phyloP scores from a whole-genome alignment of 2,888 invertebrate species.

The Tachystola acroxantha region DNA sequence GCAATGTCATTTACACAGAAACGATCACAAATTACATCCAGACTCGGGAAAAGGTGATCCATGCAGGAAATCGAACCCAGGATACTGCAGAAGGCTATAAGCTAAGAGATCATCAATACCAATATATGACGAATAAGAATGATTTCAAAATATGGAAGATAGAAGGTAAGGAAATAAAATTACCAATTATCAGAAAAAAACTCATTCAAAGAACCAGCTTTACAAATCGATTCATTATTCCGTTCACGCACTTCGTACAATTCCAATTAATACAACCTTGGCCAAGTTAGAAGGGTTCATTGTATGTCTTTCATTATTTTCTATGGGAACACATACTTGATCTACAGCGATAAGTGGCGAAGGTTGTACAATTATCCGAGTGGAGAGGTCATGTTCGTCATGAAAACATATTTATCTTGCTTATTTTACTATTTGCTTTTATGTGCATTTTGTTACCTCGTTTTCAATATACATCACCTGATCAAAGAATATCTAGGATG shows the following conservation, averaged over 20 bases:
- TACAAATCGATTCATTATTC: neutral
- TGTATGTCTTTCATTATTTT: slow-evolving; percentile 12
- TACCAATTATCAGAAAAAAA: neutral
- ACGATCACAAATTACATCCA: too few relatives aligned
- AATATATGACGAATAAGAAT: too few relatives aligned
- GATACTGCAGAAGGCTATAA: too few relatives aligned
- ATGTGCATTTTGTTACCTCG: slow-evolving; percentile 2
- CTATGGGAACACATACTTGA: slow-evolving; percentile 10
- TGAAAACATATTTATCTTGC: slow-evolving; percentile 21
- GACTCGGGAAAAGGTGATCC: too few relatives aligned
- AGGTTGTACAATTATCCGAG: slow-evolving; percentile 14
- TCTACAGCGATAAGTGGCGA: slow-evolving; percentile 11
- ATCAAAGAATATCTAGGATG: too few relatives aligned
- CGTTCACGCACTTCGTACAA: neutral
- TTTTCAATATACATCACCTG: too few relatives aligned
- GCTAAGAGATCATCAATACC: too few relatives aligned
- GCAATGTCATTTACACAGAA: too few relatives aligned
- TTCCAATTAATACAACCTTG: slow-evolving; percentile 32
- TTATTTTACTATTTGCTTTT: slow-evolving; percentile 8
- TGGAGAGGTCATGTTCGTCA: slow-evolving; percentile 23
- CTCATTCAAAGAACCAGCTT: neutral
- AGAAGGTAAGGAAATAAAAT: too few relatives aligned
- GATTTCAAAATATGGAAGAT: too few relatives aligned
- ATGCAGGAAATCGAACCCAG: too few relatives aligned
- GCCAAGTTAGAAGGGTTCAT: slow-evolving; percentile 42